Evolutionary conservation across 1,140 invertebrate species (phyloP).

Genomic region (Drosophila lacertosa): DNA sequence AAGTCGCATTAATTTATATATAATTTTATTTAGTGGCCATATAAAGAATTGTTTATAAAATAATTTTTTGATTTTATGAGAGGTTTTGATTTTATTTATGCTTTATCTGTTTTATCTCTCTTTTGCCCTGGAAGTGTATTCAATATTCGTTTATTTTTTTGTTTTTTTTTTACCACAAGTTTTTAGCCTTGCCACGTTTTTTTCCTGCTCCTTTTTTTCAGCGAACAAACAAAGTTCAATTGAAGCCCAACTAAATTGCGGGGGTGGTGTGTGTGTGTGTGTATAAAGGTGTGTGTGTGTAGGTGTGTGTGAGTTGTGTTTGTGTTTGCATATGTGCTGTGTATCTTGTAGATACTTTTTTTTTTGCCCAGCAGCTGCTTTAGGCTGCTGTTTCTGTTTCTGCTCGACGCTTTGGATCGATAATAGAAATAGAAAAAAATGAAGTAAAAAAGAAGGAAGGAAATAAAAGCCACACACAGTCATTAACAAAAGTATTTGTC

Average conservation of each 20-base stretch:
- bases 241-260: slow-evolving; percentile 47
- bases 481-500: slow-evolving; percentile 8
- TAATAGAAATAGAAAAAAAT: not conserved
- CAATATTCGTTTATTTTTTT: no score
- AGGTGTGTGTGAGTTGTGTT: slow-evolving; percentile 6
- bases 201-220: no score
- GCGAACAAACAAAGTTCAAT: slow-evolving; percentile 10
- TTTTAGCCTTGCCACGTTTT: no score
- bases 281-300: slow-evolving; percentile 22
- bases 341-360: slow-evolving; percentile 73
- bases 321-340: slow-evolving; percentile 8
- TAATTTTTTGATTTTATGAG: no score
- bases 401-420: slow-evolving; percentile 72
- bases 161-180: slow-evolving; percentile 51
- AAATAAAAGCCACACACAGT: slow-evolving; percentile 18
- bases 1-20: no score
- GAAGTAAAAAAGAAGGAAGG: no score
- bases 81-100: no score
- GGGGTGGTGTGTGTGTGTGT: slow-evolving; percentile 11
- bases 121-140: no score
- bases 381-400: slow-evolving; percentile 61
- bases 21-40: no score
- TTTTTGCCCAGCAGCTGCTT: slow-evolving; percentile 45
- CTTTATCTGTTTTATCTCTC: no score
- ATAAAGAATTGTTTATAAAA: no score